Evolutionary conservation across 2,888 invertebrate genomes (phyloP).

Genomic region (Perithous albicinctus): DNA sequence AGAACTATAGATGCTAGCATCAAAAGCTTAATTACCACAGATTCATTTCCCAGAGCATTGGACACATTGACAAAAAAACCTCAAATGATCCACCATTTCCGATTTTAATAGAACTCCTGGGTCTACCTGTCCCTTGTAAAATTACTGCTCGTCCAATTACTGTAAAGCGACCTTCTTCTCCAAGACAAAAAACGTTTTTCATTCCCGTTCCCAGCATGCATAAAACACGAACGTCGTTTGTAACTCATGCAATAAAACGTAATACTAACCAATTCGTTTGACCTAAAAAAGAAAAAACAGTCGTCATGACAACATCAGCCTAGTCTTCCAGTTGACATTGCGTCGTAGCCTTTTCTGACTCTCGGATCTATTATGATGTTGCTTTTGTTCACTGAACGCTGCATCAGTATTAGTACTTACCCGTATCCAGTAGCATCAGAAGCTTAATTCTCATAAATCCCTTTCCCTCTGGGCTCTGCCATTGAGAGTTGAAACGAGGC

Average conservation of each 20-base stretch:
- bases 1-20: no score
- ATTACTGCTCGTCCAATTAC: no score
- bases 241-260: background rate
- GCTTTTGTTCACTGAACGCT: background rate
- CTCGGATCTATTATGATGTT: background rate
- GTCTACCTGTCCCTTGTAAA: no score
- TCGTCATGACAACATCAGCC: background rate
- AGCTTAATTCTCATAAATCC: constrained; percentile 28
- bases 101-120: no score
- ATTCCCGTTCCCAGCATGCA: background rate
- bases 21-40: no score
- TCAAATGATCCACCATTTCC: no score
- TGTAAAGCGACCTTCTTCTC: background rate
- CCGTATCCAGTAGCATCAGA: constrained; percentile 2
- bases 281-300: background rate
- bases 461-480: constrained; percentile 10
- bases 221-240: background rate
- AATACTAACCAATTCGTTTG: background rate
- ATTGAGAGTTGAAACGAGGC: constrained; percentile 37
- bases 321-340: background rate
- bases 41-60: no score
- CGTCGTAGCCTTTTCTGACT: background rate
- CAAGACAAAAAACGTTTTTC: background rate
- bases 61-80: no score
- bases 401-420: background rate